Conservation (phyloP, 2,888 invertebrate species). For the Axea sp. region DNA sequence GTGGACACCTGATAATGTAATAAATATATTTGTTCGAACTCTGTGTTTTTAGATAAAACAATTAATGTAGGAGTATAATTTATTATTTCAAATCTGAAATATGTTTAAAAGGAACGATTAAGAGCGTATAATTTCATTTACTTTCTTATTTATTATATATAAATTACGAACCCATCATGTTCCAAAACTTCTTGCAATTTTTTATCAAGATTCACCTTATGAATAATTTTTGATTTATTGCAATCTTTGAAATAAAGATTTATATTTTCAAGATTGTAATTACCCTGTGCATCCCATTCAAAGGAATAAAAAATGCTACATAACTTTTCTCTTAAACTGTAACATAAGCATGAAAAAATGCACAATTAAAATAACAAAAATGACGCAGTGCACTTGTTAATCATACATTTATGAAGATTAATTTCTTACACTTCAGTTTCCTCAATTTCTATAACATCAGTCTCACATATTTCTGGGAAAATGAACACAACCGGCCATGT, state of each 20-base stretch:
- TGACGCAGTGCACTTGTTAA: slow-evolving; percentile 11
- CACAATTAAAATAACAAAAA: slow-evolving; percentile 20
- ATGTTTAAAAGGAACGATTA: no score
- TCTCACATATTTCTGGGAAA: slow-evolving; percentile 92
- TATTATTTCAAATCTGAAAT: no score
- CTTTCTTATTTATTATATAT: slow-evolving; percentile 20
- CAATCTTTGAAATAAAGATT: slow-evolving; percentile 88
- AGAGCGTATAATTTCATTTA: no score
- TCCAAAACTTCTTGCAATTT: slow-evolving; percentile 83
- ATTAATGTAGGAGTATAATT: no score
- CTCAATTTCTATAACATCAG: slow-evolving; percentile 93
- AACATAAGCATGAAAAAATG: slow-evolving; percentile 40
- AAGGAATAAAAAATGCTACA: no score
- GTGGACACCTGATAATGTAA: no score
- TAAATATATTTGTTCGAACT: no score
- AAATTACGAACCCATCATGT: slow-evolving; percentile 80
- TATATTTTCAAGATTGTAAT: slow-evolving; percentile 83
- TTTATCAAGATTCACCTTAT: slow-evolving; percentile 81
- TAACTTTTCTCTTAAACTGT: no score
- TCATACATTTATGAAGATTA: slow-evolving; percentile 20
- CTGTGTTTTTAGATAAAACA: no score
- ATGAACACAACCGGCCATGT: slow-evolving; percentile 95
- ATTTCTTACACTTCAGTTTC: slow-evolving; percentile 82
- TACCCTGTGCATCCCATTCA: slow-evolving; percentile 84
- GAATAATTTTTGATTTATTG: slow-evolving; percentile 82